phyloP scores from a whole-genome alignment of 2,113 vertebrate genomes.

The Callithrix jacchus region DNA sequence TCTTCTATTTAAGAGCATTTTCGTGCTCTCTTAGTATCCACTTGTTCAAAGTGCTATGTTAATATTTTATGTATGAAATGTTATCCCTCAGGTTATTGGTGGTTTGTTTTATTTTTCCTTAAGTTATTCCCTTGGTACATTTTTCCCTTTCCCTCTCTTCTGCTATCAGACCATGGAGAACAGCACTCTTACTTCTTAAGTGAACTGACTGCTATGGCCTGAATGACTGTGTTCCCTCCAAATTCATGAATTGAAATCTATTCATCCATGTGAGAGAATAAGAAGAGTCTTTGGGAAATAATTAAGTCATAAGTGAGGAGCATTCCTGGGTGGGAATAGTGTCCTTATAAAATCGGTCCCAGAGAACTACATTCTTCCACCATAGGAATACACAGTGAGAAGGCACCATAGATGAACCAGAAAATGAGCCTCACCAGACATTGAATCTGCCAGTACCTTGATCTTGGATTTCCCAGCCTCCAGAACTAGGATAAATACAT shows the following conservation, averaged over 20 bases:
- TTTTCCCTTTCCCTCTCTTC: background rate
- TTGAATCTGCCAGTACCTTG: background rate
- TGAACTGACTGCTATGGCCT: background rate
- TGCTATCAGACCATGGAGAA: background rate
- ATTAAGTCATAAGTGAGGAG: background rate
- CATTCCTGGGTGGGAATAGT: background rate
- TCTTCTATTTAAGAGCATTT: background rate
- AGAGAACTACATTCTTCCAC: background rate
- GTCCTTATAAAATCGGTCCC: background rate
- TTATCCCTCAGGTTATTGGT: background rate
- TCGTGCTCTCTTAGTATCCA: background rate
- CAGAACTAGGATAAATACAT: background rate
- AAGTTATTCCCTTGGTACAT: background rate
- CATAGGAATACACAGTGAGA: background rate
- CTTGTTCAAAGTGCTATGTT: background rate
- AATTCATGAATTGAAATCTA: background rate
- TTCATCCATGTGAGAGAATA: background rate
- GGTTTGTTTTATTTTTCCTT: background rate
- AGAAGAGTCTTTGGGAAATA: background rate
- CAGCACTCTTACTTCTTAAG: background rate
- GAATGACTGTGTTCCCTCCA: too few species aligned
- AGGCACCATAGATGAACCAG: background rate
- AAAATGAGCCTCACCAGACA: background rate
- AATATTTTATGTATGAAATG: background rate
- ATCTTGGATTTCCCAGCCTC: background rate